Conservation (phyloP, 2,797 vertebrate genomes). For the Pseudochirops corinnae region DNA sequence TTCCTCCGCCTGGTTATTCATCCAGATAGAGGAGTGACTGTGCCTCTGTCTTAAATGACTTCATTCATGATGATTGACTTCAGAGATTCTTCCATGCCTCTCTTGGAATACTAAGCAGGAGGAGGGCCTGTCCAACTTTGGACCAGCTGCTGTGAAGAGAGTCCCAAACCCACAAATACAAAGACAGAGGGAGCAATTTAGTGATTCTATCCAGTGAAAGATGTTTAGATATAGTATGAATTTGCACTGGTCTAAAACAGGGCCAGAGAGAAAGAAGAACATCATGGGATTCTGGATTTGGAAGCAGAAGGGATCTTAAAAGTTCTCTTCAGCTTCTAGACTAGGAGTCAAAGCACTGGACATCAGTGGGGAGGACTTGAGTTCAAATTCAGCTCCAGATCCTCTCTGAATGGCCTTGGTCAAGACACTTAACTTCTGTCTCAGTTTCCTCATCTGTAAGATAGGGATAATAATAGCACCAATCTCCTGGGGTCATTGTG, state of each 20-base stretch:
- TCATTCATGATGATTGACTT: conserved; percentile 75
- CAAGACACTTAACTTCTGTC: background rate
- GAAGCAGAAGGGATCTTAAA: background rate
- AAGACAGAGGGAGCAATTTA: conserved; percentile 3
- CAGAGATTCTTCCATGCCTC: conserved; percentile 62
- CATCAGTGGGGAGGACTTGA: background rate
- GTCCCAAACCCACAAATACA: conserved; percentile 20
- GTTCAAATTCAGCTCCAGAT: background rate
- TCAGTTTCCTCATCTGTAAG: background rate
- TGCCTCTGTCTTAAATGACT: conserved; percentile 65
- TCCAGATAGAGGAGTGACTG: conserved; percentile 63
- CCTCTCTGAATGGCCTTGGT: background rate
- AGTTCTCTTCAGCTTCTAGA: background rate
- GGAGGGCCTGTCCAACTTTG: conserved; percentile 64
- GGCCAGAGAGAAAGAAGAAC: background rate
- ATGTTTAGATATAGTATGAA: background rate
- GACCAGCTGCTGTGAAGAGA: conserved; percentile 35
- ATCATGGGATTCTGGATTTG: background rate
- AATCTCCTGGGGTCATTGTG: background rate
- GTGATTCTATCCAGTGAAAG: conserved; percentile 18
- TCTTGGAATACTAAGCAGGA: conserved; percentile 75
- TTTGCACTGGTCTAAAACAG: background rate
- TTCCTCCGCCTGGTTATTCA: conserved; percentile 71
- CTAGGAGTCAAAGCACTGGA: background rate
- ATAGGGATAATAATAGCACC: background rate